A percentile compares a stretch with the other conserved stretches of the same genome.
phyloP scores from a whole-genome alignment of 2,113 vertebrate genomes.

The Tor tambroides region DNA sequence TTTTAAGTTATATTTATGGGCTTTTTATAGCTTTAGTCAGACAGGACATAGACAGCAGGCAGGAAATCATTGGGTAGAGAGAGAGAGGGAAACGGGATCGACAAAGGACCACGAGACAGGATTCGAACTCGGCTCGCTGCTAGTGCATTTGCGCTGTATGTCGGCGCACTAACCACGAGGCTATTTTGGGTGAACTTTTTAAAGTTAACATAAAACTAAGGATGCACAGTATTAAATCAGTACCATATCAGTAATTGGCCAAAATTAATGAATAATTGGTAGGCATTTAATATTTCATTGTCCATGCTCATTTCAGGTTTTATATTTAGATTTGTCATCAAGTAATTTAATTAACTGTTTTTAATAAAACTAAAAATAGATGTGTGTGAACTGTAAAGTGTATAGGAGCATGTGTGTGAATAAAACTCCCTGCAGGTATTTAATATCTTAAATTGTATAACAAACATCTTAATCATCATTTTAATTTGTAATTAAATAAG shows the following conservation, averaged over 20 bases:
- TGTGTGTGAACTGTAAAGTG: background rate
- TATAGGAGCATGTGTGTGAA: background rate
- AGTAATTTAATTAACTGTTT: no score
- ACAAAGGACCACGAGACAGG: no score
- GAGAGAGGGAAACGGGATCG: no score
- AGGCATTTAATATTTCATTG: background rate
- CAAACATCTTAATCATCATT: background rate
- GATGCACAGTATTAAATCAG: background rate
- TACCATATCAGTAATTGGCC: background rate
- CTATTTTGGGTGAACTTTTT: background rate
- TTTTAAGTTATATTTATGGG: no score
- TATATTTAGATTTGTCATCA: background rate
- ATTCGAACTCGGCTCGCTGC: no score
- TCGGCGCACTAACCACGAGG: no score
- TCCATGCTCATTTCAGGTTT: background rate
- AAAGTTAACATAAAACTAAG: background rate
- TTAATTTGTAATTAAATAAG: no score
- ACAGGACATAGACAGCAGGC: no score
- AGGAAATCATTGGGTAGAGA: no score
- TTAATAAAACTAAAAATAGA: no score
- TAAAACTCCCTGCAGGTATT: background rate
- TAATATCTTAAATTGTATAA: background rate
- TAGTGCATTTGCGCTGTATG: no score
- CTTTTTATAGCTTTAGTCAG: background rate
- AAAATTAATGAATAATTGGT: background rate